Evolutionary conservation across 30 jellyfish, hydroid and myxozoan genomes (phyloP).

Genomic region (Aurelia coerulea): DNA sequence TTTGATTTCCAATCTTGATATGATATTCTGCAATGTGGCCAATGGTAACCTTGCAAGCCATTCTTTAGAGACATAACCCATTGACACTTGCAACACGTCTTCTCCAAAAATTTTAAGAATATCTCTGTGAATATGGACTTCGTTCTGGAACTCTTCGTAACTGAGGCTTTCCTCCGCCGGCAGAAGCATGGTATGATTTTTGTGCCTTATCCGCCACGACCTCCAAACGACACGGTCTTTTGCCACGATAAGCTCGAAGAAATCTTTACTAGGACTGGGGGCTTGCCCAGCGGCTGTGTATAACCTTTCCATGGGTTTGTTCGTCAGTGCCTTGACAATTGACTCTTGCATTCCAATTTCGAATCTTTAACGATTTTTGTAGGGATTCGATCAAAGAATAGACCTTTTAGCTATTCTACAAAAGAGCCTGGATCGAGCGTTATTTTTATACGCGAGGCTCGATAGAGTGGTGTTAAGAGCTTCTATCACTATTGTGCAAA

Average conservation of each 20-base stretch:
- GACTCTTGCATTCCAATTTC: no score
- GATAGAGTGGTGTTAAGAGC: no score
- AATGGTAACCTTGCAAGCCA: conserved; percentile 85
- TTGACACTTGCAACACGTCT: conserved; percentile 67
- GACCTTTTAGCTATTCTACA: no score
- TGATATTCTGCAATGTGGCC: conserved; percentile 36
- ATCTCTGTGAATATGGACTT: conserved; percentile 54
- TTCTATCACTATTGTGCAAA: no score
- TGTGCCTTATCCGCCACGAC: conserved; percentile 69
- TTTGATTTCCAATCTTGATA: conserved; percentile 23
- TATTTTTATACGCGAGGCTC: no score
- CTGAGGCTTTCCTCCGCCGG: conserved; percentile 71
- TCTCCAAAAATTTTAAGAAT: conserved; percentile 70
- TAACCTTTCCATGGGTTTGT: conserved; percentile 36
- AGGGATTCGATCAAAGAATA: no score
- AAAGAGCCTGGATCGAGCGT: no score
- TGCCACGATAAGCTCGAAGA: conserved; percentile 69
- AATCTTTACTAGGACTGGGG: conserved; percentile 88
- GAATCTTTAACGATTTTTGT: no score
- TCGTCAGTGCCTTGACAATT: no score
- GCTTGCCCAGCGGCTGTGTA: conserved; percentile 84
- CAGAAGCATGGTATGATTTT: conserved; percentile 38
- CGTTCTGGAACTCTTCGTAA: conserved; percentile 59
- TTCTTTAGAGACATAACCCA: conserved; percentile 61
- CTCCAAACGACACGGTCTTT: conserved; percentile 72